These are phyloP conservation scores for Taenaris catops DNA, from an alignment of 2,888 invertebrate genomes.

Conservation along the genomic window DNA sequence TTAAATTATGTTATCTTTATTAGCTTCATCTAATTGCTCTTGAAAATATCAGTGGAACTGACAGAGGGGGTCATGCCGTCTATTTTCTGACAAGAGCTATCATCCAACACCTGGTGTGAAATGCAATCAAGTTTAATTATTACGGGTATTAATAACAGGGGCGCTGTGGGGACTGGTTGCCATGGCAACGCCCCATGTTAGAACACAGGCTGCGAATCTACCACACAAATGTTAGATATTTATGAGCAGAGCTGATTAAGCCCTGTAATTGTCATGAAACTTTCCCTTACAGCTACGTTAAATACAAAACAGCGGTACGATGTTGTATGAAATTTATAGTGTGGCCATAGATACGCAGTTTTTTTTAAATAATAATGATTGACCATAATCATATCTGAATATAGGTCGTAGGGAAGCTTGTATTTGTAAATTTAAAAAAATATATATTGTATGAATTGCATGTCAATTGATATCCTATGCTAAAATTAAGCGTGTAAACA, in stretches of 20 bases:
- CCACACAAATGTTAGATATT: constrained; percentile 63
- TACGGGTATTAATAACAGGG: constrained; percentile 79
- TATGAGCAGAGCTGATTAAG: constrained; percentile 69
- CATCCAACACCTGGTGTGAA: constrained; percentile 77
- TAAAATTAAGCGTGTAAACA: too few relatives aligned
- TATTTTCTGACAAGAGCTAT: constrained; percentile 57
- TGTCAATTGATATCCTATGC: too few relatives aligned
- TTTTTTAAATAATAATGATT: too few relatives aligned
- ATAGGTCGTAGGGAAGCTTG: too few relatives aligned
- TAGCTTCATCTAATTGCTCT: constrained; percentile 19
- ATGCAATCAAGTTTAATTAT: constrained; percentile 80
- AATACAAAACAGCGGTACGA: constrained; percentile 12
- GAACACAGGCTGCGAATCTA: constrained; percentile 61
- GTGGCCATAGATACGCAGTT: too few relatives aligned
- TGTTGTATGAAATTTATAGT: too few relatives aligned
- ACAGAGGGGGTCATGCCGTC: constrained; percentile 33
- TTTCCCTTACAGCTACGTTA: constrained; percentile 22
- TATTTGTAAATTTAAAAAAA: too few relatives aligned
- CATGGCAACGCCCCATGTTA: constrained; percentile 67
- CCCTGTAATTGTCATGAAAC: constrained; percentile 53
- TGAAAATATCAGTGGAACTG: constrained; percentile 29
- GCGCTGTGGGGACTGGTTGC: constrained; percentile 66
- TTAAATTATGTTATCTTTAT: constrained; percentile 15
- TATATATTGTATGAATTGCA: too few relatives aligned
- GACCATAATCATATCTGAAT: too few relatives aligned